These are phyloP conservation scores for Eulimnadia texana DNA, from an alignment of 1,140 invertebrate species.

Conservation along the genomic window DNA sequence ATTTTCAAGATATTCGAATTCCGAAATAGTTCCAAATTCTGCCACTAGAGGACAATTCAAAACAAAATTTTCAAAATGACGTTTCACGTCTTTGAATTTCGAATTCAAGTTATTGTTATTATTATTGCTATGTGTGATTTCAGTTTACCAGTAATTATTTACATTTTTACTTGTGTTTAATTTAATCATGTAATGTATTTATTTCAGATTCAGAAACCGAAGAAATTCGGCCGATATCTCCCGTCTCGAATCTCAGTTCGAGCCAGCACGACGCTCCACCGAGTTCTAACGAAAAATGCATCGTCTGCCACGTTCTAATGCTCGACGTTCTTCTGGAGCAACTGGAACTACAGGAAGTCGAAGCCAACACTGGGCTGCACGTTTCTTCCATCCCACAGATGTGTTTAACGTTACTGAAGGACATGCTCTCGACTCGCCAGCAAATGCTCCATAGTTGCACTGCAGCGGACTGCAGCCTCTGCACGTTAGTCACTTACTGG, in stretches of 20 bases:
- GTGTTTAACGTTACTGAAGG: constrained; percentile 59
- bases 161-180: neutral
- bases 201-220: neutral
- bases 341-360: constrained; percentile 86
- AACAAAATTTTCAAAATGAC: no score
- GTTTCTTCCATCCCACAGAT: constrained; percentile 53
- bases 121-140: no score
- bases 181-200: neutral
- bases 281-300: constrained; percentile 28
- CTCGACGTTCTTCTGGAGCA: constrained; percentile 89
- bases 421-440: constrained; percentile 58
- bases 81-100: no score
- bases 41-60: no score
- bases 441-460: constrained; percentile 26
- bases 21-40: no score
- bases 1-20: no score
- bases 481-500: constrained; percentile 83
- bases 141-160: no score
- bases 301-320: constrained; percentile 92
- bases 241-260: constrained; percentile 21
- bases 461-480: constrained; percentile 64
- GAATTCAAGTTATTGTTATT: no score
- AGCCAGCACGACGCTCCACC: neutral
- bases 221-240: constrained; percentile 11
- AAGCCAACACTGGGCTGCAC: constrained; percentile 63